These are phyloP conservation scores for Telenomus remus DNA, from an alignment of 1,140 invertebrate genomes.

Conservation along the genomic window DNA sequence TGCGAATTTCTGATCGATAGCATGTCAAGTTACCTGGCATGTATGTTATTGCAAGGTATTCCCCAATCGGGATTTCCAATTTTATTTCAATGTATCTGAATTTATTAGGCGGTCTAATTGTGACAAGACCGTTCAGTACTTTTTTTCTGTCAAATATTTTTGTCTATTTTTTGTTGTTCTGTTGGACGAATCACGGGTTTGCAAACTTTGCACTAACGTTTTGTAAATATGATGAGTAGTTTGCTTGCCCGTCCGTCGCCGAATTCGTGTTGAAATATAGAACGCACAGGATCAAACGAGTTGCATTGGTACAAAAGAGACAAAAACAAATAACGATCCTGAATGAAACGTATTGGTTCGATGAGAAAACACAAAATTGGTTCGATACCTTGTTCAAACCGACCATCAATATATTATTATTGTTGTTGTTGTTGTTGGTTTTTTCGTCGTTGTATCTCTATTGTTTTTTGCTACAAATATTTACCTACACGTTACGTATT, in stretches of 20 bases:
- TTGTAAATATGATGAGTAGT: conserved; percentile 16
- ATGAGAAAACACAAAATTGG: conserved; percentile 24
- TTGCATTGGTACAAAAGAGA: conserved; percentile 1
- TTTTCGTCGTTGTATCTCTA: conserved; percentile 65
- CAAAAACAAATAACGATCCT: conserved; percentile 20
- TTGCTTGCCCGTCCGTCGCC: neutral
- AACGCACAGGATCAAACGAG: conserved; percentile 43
- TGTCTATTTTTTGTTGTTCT: neutral
- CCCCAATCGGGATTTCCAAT: conserved; percentile 3
- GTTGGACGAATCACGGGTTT: neutral
- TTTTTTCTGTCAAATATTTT: neutral
- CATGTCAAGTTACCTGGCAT: conserved; percentile 34
- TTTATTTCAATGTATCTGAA: conserved; percentile 4
- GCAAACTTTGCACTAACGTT: conserved; percentile 9
- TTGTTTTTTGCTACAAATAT: conserved; percentile 60
- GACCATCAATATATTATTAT: conserved; percentile 47
- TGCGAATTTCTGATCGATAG: conserved; percentile 29
- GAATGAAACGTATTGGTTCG: conserved; percentile 26
- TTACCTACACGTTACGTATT: conserved; percentile 57
- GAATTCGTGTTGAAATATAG: conserved; percentile 16
- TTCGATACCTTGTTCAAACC: conserved; percentile 25
- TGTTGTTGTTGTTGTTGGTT: conserved; percentile 63
- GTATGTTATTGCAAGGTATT: conserved; percentile 38
- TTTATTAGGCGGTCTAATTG: conserved; percentile 27
- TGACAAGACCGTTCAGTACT: conserved; percentile 23